Evolutionary conservation across 2,113 vertebrate species (phyloP).

Genomic region (Dipodomys spectabilis): DNA sequence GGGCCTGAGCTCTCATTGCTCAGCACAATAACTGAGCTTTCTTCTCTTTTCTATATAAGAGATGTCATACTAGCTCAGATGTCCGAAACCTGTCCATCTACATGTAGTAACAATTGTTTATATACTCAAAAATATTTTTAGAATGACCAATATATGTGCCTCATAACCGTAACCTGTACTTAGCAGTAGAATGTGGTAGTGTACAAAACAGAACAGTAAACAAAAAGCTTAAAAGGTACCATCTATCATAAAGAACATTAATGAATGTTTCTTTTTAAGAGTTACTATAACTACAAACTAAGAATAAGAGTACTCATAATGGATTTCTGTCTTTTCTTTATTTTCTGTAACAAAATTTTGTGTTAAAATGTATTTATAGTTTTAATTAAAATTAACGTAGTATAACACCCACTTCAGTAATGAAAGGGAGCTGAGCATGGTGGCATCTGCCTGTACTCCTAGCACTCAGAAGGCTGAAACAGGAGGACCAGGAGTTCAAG

Average conservation of each 20-base stretch:
- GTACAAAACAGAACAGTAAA: neutral
- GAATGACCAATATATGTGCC: neutral
- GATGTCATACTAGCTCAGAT: neutral
- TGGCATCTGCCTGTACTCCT: neutral
- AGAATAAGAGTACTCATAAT: neutral
- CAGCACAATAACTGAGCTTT: neutral
- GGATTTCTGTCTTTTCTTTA: neutral
- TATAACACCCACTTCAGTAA: neutral
- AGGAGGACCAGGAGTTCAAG: neutral
- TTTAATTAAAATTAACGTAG: neutral
- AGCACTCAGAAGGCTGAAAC: neutral
- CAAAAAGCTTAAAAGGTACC: neutral
- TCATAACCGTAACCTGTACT: neutral
- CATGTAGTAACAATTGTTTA: neutral
- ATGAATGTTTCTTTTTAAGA: neutral
- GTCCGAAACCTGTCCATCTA: neutral
- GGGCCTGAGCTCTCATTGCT: no score
- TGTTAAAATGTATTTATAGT: neutral
- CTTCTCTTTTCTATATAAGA: neutral
- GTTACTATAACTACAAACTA: neutral
- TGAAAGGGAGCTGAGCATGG: neutral
- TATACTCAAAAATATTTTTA: neutral
- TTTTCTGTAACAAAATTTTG: neutral
- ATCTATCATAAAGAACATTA: neutral
- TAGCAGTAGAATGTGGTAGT: rapidly evolving